Percentiles rank a stretch among this genome's conserved stretches.
Evolutionary conservation across 2,113 vertebrate species (phyloP).

Genomic region (Mesembrinibis cayennensis): DNA sequence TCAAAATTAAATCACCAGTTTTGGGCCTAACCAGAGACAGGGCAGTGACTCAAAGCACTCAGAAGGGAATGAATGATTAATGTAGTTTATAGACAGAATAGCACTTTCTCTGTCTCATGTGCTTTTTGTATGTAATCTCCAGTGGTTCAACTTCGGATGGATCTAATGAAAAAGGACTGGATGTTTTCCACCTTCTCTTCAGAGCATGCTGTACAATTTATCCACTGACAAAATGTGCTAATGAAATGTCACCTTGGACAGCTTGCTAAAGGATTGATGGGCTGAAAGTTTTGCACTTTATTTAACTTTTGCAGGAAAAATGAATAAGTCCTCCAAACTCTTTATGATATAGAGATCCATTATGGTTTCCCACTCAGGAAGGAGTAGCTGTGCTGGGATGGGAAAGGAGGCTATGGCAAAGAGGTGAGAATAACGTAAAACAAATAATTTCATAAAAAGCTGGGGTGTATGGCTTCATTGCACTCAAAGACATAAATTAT

Average conservation of each 20-base stretch:
- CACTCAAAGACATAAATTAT: not conserved
- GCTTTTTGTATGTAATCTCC: constrained; percentile 81
- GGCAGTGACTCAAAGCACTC: constrained; percentile 75
- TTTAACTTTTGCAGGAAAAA: constrained; percentile 85
- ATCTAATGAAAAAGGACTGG: constrained; percentile 88
- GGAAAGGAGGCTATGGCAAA: constrained; percentile 1
- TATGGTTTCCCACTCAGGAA: constrained; percentile 51
- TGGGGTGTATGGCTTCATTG: not conserved
- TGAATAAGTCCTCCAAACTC: constrained; percentile 77
- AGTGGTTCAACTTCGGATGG: constrained; percentile 77
- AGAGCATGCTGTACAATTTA: constrained; percentile 81
- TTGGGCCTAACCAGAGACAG: constrained; percentile 73
- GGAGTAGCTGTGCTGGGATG: not conserved
- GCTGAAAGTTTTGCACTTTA: constrained; percentile 86
- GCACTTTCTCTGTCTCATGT: constrained; percentile 70
- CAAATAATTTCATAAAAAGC: constrained; percentile 51
- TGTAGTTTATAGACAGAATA: constrained; percentile 82
- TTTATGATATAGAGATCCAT: constrained; percentile 73
- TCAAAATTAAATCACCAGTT: constrained; percentile 82
- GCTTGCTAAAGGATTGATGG: constrained; percentile 87
- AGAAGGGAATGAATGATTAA: constrained; percentile 86
- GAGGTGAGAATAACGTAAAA: not conserved
- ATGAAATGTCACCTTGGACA: constrained; percentile 95
- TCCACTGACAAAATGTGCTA: constrained; percentile 92
- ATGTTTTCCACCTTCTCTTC: constrained; percentile 80